Base-by-base conservation (phyloP, 2,113 vertebrate genomes). In the Seriola aureovittata region DNA sequence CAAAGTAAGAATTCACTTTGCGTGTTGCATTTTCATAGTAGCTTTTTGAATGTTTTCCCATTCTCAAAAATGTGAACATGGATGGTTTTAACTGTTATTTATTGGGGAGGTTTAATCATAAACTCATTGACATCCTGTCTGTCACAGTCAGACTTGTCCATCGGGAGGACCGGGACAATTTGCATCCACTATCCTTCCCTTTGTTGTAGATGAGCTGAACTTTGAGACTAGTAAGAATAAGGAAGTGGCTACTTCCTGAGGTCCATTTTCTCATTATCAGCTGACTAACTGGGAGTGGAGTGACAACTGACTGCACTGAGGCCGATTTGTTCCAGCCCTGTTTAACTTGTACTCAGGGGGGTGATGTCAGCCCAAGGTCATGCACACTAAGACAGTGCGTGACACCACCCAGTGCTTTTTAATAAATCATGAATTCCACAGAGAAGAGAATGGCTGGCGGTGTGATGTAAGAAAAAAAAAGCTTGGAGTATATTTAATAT, bases 291-390 rank as follows among this genome's bases (percentile, higher is more conserved):
- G 38, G 42, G 44, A 77, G 68, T 4, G 23, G 13, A 60, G 38
- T 69, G 82, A 71, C 54, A 57, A 50, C 48, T 34, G 38, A 52
- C n/a, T 48, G 40, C 23, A 40, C 42, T 19, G 34, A 68, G 79
- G 40, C 58, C 44, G 64, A 67, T 75, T 78, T 57, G 55, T 63
- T 54, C 23, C 19, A 1, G 60, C 64, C 44, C 21, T n/a, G 62
- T 78, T 78, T 80, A 66, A 66, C 50, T 55, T 55, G 54, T 32
- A 5, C 77, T 78, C 73, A 19, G 48, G 25, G 16, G 57, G 48
- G 21, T 69, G 73, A 73, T 84, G 78, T 74, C 55, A 70, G 42
- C 34, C 38, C 63, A 64, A 78, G 69, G 64, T 84, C 60, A 74
- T 46, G 36, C 68, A 55, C 78, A 59, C 48, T 54, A 32, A 77